Percentiles rank a stretch among this genome's conserved stretches.
Evolutionary conservation across 92 coral and sea anemone species (phyloP).

Genomic region (Montipora capitata): DNA sequence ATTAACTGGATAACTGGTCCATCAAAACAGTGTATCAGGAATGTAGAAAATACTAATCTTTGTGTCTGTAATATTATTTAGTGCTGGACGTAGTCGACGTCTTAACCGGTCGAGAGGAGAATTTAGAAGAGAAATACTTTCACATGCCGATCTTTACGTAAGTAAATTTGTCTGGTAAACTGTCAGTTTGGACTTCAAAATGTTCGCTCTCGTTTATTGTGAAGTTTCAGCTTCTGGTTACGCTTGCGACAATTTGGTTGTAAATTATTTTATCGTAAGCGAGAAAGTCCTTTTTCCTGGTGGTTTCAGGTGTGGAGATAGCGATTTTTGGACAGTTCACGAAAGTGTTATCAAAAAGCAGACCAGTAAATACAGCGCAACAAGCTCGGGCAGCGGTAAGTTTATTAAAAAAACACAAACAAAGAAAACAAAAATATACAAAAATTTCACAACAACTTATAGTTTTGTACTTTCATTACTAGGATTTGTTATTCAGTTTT

Average conservation of each 20-base stretch:
- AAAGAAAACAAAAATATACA: too few relatives aligned
- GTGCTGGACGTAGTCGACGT: conserved; percentile 90
- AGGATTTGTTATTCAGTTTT: too few relatives aligned
- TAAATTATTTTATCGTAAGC: too few relatives aligned
- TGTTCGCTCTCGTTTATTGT: too few relatives aligned
- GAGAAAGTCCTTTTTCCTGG: not conserved
- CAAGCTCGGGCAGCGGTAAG: conserved; percentile 73
- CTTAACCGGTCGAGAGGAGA: conserved; percentile 77
- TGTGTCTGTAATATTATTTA: conserved; percentile 12
- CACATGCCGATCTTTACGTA: conserved; percentile 85
- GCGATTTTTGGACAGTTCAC: conserved; percentile 89
- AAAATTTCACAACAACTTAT: too few relatives aligned
- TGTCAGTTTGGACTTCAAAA: too few relatives aligned
- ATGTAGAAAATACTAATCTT: not conserved
- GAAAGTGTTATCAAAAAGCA: conserved; percentile 88
- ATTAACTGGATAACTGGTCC: too few relatives aligned
- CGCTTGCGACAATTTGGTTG: too few relatives aligned
- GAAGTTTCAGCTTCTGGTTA: too few relatives aligned
- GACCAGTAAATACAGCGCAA: conserved; percentile 80
- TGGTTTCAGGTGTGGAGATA: conserved; percentile 77
- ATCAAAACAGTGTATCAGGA: not conserved
- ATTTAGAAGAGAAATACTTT: conserved; percentile 69
- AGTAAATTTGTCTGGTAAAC: conserved; percentile 5
- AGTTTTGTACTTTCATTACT: too few relatives aligned
- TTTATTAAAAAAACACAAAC: not conserved